Base-by-base conservation (phyloP, 2,888 invertebrate genomes). In the Timema cristinae region DNA sequence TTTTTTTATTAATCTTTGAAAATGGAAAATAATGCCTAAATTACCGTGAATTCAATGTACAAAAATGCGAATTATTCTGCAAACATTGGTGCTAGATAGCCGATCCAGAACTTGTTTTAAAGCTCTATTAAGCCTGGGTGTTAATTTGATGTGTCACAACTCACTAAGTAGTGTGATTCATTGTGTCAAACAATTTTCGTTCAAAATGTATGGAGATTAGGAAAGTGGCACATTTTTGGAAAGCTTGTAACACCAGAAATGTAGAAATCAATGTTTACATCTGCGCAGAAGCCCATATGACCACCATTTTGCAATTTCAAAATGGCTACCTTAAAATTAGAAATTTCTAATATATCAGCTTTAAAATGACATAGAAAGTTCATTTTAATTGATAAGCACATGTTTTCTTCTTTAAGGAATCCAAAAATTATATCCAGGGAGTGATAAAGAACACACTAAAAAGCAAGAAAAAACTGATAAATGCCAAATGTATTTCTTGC, bases 181-280 rank as follows among this genome's bases (percentile, higher is more conserved):
- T 32, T 32, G 32, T 32, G n/a, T 56, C 7, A 56, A 13, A 52
- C 2, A 52, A 10, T 13, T 52, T 52, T 52, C 4, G 54, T 13
- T 13, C 1, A 52, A 52, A 52, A 52, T 52, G 1, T 52, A 52
- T 52, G 59, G 59, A 59, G 6, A 8, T 59, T 59, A 11, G 56
- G 13, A 56, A 59, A 59, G 59, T 59, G 59, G 9, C 59, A 59
- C 59, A 59, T 59, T 59, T 59, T 59, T 59, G 15, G 15, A 59
- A 59, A 59, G n/a, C 59, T 59, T 59, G 59, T 59, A 59, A 59
- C 59, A 59, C 32, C 59, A 59, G 59, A 1, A n/a, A 59, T 59
- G 13, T n/a, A 59, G 13, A 11, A 59, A n/a, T 59, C 59, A 9
- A 59, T n/a, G 59, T 59, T n/a, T 59, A 59, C 59, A 59, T 59